Conservation (phyloP, 2,888 invertebrate genomes). For the Dynastes tityus region DNA sequence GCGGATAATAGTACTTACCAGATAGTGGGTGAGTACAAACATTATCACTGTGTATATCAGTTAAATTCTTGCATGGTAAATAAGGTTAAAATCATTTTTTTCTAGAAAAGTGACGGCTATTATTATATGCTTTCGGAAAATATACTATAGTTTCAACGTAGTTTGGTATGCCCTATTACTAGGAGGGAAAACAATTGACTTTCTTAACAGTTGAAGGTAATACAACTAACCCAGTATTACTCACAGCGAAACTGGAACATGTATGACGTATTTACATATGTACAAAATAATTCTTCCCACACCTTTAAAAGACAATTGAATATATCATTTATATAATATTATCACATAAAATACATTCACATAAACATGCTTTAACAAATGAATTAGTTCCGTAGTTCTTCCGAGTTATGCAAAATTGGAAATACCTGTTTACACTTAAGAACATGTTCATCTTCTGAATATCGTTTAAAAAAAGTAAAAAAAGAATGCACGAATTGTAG, state of each 20-base stretch:
- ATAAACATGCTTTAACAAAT: too few species aligned
- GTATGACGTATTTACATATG: neutral
- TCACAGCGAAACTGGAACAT: neutral
- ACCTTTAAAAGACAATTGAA: too few species aligned
- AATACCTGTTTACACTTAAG: too few species aligned
- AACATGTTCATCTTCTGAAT: too few species aligned
- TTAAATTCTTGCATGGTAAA: conserved; percentile 23
- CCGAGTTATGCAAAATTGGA: too few species aligned
- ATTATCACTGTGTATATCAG: conserved; percentile 15
- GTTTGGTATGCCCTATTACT: neutral
- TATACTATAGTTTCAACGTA: neutral
- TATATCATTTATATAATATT: too few species aligned
- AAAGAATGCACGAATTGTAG: too few species aligned
- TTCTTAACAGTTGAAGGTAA: conserved; percentile 6
- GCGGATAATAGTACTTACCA: neutral
- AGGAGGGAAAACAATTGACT: neutral
- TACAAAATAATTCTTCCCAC: too few species aligned
- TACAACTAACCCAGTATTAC: neutral
- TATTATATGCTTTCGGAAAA: conserved; percentile 6
- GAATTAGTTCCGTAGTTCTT: too few species aligned
- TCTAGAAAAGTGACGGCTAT: neutral
- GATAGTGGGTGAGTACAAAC: neutral
- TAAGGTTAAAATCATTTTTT: conserved; percentile 23
- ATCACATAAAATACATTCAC: too few species aligned
- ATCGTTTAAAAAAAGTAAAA: too few species aligned